Conservation (phyloP, 2,113 vertebrate genomes). For the Chaenocephalus aceratus region DNA sequence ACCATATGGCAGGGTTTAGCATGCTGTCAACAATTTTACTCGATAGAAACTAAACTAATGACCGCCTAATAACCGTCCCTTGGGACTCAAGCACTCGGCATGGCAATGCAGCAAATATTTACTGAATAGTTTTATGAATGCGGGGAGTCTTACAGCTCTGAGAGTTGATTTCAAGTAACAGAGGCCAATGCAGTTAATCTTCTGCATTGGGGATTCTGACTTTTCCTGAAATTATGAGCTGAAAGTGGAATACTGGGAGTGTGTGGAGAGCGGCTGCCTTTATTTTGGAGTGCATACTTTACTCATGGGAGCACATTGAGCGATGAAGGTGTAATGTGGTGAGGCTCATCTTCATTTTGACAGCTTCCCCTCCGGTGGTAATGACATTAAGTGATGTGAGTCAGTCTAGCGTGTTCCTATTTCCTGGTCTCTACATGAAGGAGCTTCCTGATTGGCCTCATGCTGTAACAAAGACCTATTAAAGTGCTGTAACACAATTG, state of each 20-base stretch:
- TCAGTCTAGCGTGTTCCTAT: constrained; percentile 62
- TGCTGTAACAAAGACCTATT: constrained; percentile 45
- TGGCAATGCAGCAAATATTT: constrained; percentile 10
- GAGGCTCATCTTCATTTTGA: constrained; percentile 76
- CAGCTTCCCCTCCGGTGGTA: constrained; percentile 62
- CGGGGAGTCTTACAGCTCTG: constrained; percentile 1
- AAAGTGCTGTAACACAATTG: constrained; percentile 39
- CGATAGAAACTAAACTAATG: constrained; percentile 48
- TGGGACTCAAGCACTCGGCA: not conserved
- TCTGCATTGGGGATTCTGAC: constrained; percentile 44
- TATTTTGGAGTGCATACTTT: constrained; percentile 44
- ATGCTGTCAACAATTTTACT: constrained; percentile 38
- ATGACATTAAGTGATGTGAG: constrained; percentile 76
- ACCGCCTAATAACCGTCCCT: constrained; percentile 26
- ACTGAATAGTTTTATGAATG: constrained; percentile 14
- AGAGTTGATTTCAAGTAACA: constrained; percentile 23
- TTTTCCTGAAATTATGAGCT: constrained; percentile 64
- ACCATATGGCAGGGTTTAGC: constrained; percentile 24
- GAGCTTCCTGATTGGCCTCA: constrained; percentile 55
- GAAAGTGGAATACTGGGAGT: constrained; percentile 34
- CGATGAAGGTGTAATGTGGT: constrained; percentile 48
- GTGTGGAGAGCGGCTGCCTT: constrained; percentile 27
- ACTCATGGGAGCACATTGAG: constrained; percentile 48
- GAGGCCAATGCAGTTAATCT: constrained; percentile 42
- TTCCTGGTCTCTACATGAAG: constrained; percentile 57